Percentiles rank a stretch among this genome's conserved stretches.
Conservation (phyloP, 2,797 vertebrate species). For the Cephalopachus bancanus region DNA sequence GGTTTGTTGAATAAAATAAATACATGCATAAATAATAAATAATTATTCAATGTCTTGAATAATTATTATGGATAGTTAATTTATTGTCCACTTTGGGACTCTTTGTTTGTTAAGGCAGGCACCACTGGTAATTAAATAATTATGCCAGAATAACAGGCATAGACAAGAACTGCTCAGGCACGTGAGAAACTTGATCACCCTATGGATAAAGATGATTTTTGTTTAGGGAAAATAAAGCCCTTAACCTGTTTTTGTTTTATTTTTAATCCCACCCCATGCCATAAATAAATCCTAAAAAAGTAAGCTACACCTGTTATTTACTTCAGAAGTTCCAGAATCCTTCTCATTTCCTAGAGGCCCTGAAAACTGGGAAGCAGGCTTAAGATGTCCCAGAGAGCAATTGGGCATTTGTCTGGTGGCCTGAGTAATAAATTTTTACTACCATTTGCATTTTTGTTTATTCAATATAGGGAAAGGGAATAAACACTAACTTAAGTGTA, state of each 20-base stretch:
- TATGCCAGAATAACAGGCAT: not conserved
- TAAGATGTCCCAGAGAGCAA: not conserved
- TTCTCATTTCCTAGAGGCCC: not conserved
- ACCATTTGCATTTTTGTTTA: constrained; percentile 25
- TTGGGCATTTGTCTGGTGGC: not conserved
- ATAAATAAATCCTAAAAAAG: constrained; percentile 17
- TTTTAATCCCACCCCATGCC: not conserved
- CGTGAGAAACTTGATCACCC: not conserved
- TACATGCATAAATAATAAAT: not conserved
- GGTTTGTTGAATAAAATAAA: constrained; percentile 23
- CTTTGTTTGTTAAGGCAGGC: not conserved
- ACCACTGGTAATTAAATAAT: not conserved
- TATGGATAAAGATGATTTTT: not conserved
- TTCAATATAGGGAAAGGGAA: not conserved
- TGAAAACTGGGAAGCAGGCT: not conserved
- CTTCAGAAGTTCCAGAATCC: not conserved
- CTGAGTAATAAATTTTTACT: not conserved
- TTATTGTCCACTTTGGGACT: not conserved
- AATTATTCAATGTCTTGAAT: not conserved
- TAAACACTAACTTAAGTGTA: not conserved
- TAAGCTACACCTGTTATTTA: not conserved
- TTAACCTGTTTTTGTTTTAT: not conserved
- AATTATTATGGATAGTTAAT: not conserved
- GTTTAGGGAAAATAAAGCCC: not conserved
- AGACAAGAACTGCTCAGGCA: not conserved